Conservation (phyloP, 2,113 vertebrate species). For the Solea senegalensis region DNA sequence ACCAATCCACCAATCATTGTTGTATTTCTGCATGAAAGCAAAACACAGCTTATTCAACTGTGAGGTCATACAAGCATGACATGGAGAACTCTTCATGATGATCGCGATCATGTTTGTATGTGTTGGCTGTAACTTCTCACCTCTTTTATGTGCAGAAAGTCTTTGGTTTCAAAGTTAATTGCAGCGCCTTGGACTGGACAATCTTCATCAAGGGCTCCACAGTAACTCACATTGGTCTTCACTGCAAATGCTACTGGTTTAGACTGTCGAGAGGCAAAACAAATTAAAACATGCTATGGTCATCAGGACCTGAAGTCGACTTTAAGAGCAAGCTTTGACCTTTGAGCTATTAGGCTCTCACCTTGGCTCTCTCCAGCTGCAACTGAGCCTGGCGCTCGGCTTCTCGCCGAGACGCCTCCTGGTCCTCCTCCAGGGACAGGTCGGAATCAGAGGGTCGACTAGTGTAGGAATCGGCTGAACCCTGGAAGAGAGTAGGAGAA, state of each 20-base stretch:
- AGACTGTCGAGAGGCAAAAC: conserved; percentile 76
- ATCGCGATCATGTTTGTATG: no score
- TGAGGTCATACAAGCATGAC: not conserved
- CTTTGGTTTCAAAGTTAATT: conserved; percentile 97
- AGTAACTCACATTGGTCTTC: conserved; percentile 94
- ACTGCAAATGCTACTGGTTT: conserved; percentile 97
- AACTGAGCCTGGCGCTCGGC: conserved; percentile 95
- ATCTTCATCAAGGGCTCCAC: conserved; percentile 88
- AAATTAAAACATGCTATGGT: not conserved
- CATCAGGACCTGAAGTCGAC: not conserved
- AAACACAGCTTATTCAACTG: conserved; percentile 1
- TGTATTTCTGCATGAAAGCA: conserved; percentile 86
- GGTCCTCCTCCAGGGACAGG: conserved; percentile 96
- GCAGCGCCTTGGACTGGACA: conserved; percentile 93
- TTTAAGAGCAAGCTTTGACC: conserved; percentile 10
- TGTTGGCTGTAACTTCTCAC: conserved; percentile 67
- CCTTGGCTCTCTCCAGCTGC: conserved; percentile 97
- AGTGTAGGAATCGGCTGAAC: conserved; percentile 96
- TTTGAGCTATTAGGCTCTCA: conserved; percentile 37
- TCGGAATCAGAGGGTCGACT: conserved; percentile 97
- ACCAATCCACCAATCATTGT: conserved; percentile 98
- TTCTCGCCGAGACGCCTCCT: conserved; percentile 94
- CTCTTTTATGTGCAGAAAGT: conserved; percentile 98
- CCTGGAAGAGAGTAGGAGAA: conserved; percentile 73
- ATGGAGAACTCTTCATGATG: not conserved